Conservation (phyloP, 2,888 invertebrate species). For the Drepanosiphum platanoidis region DNA sequence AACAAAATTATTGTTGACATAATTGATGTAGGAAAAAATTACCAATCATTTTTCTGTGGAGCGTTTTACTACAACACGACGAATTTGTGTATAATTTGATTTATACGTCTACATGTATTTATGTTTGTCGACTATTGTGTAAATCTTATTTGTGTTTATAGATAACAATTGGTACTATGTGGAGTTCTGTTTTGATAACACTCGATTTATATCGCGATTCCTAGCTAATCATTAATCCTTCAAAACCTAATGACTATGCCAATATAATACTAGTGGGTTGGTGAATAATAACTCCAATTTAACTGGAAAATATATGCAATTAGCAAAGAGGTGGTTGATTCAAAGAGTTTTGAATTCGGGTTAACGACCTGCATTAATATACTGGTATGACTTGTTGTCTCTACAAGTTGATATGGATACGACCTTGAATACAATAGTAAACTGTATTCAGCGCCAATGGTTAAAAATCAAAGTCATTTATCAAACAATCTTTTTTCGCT, state of each 20-base stretch:
- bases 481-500: slow-evolving; percentile 12
- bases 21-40: neutral
- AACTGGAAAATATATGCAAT: slow-evolving; percentile 17
- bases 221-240: neutral
- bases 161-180: slow-evolving; percentile 11
- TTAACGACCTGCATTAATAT: slow-evolving; percentile 34
- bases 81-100: neutral
- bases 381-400: slow-evolving; percentile 48
- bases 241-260: neutral
- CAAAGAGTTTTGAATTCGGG: slow-evolving; percentile 39
- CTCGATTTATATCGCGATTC: neutral
- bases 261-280: neutral
- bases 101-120: neutral
- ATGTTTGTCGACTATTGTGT: slow-evolving; percentile 21
- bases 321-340: neutral
- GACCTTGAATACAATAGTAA: slow-evolving; percentile 27
- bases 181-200: slow-evolving; percentile 18
- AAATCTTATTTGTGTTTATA: neutral
- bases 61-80: slow-evolving; percentile 18
- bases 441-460: slow-evolving; percentile 13
- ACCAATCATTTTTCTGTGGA: neutral
- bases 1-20: slow-evolving; percentile 7
- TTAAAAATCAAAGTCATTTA: slow-evolving; percentile 50
- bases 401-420: slow-evolving; percentile 25
- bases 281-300: slow-evolving; percentile 24